Base-by-base conservation (phyloP, 2,113 vertebrate genomes). In the Cochlearius cochlearius region DNA sequence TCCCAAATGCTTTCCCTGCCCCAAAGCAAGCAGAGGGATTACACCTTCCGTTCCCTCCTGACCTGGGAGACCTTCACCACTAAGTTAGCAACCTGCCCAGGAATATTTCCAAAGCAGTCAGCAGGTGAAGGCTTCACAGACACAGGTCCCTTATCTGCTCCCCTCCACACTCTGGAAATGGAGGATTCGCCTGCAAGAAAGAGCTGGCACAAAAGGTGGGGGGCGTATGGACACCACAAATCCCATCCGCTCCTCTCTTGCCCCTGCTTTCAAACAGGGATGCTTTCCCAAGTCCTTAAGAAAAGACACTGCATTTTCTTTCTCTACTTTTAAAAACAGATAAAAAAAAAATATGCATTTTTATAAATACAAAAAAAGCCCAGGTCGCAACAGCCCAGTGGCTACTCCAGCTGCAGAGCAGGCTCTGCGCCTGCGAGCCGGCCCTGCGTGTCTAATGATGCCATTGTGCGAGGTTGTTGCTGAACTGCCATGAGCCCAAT, bases 401-500 rank as follows among this genome's bases (percentile, higher is more conserved):
- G 94, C 88, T 87, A 20, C 85, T 92, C 90, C 92, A 92, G 96
- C 96, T 92, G 95, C 94, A 75, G 94, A 93, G 93, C 85, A 91
- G 90, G 67, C 92, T 81, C 64, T 21, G 86, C 7, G 77, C 80
- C 86, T 12, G 93, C 12, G 87, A 92, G 81, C 91, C 45, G 77
- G 75, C 93, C 91, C 96, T n/a, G 94, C 94, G 80, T 96, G 95
- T 87, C 97, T 96, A 97, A 98, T 91, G 95, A 60, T 10, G 73
- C 95, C 63, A 66, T 97, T 97, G 97, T 98, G 93, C 5, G 4
- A 30, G 94, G 91, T 5, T 67, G 94, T 27, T 32, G 94, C 92
- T 36, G 88, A 53, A 69, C 66, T 69, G 97, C 94, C 92, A 16
- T 34, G 26, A 95, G 95, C 87, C 92, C 90, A 20, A 38, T 75